A percentile compares a stretch with the other conserved stretches of the same genome.
Evolutionary conservation across 2,797 vertebrate genomes (phyloP).

Genomic region (Sebastes kiyomatsui): DNA sequence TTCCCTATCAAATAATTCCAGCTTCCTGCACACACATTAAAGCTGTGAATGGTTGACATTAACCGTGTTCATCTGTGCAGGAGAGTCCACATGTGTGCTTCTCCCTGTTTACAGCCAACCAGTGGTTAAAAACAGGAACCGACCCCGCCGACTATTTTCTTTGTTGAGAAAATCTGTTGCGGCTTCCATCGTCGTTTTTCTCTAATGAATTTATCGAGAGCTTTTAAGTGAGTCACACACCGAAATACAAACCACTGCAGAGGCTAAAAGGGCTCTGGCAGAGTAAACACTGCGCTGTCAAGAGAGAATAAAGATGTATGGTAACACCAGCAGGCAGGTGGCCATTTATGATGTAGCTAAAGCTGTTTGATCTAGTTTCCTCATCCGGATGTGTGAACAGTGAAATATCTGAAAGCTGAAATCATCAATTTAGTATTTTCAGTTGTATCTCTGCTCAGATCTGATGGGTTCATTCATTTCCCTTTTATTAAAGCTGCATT

Average conservation of each 20-base stretch:
- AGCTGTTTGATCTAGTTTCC: not conserved
- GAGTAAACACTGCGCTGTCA: slow-evolving; percentile 20
- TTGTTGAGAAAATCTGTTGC: slow-evolving; percentile 14
- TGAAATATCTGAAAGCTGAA: slow-evolving; percentile 2
- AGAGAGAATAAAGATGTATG: slow-evolving; percentile 7
- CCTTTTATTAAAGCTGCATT: slow-evolving; percentile 1
- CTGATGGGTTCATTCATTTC: slow-evolving; percentile 5
- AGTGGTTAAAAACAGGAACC: slow-evolving; percentile 26
- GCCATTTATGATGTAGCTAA: not conserved
- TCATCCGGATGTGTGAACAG: not conserved
- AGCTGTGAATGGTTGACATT: not conserved
- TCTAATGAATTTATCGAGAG: not conserved
- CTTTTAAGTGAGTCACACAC: slow-evolving; percentile 39
- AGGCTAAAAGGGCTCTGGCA: slow-evolving; percentile 6
- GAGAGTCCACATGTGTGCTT: not conserved
- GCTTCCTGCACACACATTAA: not conserved
- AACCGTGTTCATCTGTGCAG: not conserved
- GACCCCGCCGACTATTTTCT: not conserved
- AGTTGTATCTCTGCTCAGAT: not conserved
- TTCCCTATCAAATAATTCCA: not conserved
- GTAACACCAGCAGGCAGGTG: not conserved
- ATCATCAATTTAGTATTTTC: not conserved
- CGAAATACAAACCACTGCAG: not conserved
- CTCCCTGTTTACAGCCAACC: not conserved
- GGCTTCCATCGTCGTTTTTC: not conserved